Base-by-base conservation (phyloP, 2,888 invertebrate species). In the Macrosoma leucophasiata region DNA sequence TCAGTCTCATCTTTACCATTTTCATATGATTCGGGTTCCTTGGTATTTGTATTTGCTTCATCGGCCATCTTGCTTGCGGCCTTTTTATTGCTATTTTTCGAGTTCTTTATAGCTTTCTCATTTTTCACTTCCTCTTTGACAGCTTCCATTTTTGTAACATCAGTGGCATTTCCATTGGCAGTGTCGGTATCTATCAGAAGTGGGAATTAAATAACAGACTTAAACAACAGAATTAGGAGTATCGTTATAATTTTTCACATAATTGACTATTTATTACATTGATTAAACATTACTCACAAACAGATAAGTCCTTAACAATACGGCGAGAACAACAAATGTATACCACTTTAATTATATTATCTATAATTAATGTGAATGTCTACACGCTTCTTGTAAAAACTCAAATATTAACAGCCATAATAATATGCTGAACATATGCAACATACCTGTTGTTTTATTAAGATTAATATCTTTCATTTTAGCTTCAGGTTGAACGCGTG, bases 1-100 rank as follows among this genome's bases (percentile, higher is more conserved):
- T 81, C 82, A 81, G 81, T 79, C 78, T 82, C 79, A 68, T 74
- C 67, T 69, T 75, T 81, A 58, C 78, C 78, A 67, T 81, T 82
- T 60, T 78, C 77, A 65, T 60, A 62, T 57, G 72, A 64, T 55
- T 76, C 75, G 10, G 49, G 39, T 43, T 73, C 70, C 52, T 69
- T 67, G 17, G 52, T 45, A 48, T 51, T 56, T 26, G 50, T 46
- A 35, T 74, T 71, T 57, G 54, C 68, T 46, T 52, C 67, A 30
- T 66, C 59, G 59, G 67, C 66, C 48, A 71, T 69, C 46, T 57
- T 73, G 22, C 57, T 59, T 34, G 68, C 54, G n/a, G n/a, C n/a
- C 54, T 77, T 77, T 43, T 77, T 79, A 53, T 52, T 73, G 33
- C 52, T 58, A 57, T 66, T 75, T 49, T 74, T 81, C 40, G 61